Evolutionary conservation across 1,140 invertebrate species (phyloP).

Genomic region (Elymnias hypermnestra): DNA sequence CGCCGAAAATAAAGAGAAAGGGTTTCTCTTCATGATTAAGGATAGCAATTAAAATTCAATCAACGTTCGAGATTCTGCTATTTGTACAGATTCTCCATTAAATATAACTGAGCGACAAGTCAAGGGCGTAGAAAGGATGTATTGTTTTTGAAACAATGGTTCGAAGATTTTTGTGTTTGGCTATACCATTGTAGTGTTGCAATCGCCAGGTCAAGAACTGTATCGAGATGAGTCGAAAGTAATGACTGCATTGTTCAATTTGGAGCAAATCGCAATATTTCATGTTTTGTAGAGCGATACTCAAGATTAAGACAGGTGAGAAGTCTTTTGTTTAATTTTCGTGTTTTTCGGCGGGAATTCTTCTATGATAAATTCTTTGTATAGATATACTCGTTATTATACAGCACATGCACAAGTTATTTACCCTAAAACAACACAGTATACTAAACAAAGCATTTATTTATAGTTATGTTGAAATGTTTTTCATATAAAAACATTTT

Average conservation of each 20-base stretch:
- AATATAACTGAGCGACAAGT: conserved; percentile 2
- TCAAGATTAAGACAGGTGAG: no score
- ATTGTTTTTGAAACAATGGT: conserved; percentile 18
- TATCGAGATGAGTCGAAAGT: conserved; percentile 9
- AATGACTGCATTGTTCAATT: conserved; percentile 10
- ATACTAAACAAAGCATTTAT: no score
- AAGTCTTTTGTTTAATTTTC: no score
- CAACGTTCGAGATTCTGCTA: background rate
- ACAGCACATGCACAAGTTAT: no score
- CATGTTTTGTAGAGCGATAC: conserved; percentile 2
- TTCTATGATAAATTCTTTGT: no score
- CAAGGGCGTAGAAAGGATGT: conserved; percentile 20
- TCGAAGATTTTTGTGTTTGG: conserved; percentile 16
- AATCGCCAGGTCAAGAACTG: conserved; percentile 9
- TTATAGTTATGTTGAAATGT: no score
- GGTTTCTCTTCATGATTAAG: background rate
- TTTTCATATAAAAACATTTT: no score
- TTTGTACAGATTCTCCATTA: conserved; percentile 8
- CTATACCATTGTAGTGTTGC: conserved; percentile 10
- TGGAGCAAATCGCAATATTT: conserved; percentile 3
- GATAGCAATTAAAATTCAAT: conserved; percentile 2
- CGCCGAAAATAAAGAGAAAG: no score
- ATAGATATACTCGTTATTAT: no score
- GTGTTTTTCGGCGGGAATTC: no score
- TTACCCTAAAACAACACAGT: no score